Base-by-base conservation (phyloP, 2,797 vertebrate genomes). In the Podarcis siculus region DNA sequence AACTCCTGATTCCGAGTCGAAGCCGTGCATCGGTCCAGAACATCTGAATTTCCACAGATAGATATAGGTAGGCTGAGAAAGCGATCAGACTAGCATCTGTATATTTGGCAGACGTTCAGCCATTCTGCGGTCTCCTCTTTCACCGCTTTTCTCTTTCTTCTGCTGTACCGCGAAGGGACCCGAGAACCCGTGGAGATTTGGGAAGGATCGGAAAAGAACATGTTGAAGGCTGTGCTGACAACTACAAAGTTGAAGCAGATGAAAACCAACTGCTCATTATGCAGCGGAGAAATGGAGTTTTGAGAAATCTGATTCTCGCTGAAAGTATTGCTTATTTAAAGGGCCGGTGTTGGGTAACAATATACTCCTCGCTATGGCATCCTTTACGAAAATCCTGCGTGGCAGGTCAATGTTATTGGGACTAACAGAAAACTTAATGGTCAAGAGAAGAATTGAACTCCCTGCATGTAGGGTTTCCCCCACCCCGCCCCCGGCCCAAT, bases 41-140 rank as follows among this genome's bases (percentile, higher is more conserved):
- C 90, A 95, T 92, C 94, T 92, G 89, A 81, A 89, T 88, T 90
- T 93, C 90, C 86, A 83, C 49, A 84, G 89, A 90, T 86, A 91
- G 90, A 89, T 91, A 85, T 90, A 94, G 90, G 88, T 94, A 91
- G 85, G 87, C 87, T 88, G 78, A 95, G 95, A 94, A 90, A 94
- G 89, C 91, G 93, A 93, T 93, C 91, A 83, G 55, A 61, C 75
- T 87, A 78, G 91, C 93, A 94, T 94, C 92, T 92, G 91, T 64
- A 23, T 92, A 84, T 91, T 86, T 91, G 64, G 93, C 90, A 95
- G 86, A 95, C 90, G 93, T 93, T 89, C 90, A 92, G 89, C 87
- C 86, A 87, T 80, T 84, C 92, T 86, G 90, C 87, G 86, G 85
- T 88, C 93, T 83, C 76, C 82, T 91, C 58, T 90, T 82, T 90